A percentile compares a stretch with the other conserved stretches of the same genome.
Evolutionary conservation across 2,113 vertebrate species (phyloP).

Genomic region (Podarcis raffonei): DNA sequence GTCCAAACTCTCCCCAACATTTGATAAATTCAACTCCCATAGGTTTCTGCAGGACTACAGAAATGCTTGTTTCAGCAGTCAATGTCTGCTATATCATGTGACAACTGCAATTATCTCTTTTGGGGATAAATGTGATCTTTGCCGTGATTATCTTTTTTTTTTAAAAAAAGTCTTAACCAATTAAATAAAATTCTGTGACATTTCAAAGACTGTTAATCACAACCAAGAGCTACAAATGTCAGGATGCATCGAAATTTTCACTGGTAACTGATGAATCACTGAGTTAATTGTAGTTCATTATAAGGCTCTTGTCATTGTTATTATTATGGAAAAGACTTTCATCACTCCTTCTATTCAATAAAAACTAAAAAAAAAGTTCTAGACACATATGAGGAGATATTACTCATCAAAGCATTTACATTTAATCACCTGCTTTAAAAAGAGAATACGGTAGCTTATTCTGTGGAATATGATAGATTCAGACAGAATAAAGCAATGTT

Average conservation of each 20-base stretch:
- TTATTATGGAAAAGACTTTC: conserved; percentile 83
- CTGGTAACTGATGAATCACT: conserved; percentile 78
- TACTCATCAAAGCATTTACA: conserved; percentile 76
- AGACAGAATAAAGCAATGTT: conserved; percentile 45
- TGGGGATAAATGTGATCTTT: conserved; percentile 74
- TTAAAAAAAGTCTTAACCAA: conserved; percentile 72
- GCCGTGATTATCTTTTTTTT: conserved; percentile 77
- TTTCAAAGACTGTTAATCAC: conserved; percentile 84
- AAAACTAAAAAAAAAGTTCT: conserved; percentile 61
- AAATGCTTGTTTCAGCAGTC: conserved; percentile 61
- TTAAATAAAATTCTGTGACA: conserved; percentile 83
- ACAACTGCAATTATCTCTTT: conserved; percentile 78
- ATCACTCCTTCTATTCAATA: conserved; percentile 78
- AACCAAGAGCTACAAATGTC: conserved; percentile 81
- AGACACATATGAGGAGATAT: conserved; percentile 74
- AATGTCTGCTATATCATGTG: conserved; percentile 71
- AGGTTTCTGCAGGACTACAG: conserved; percentile 41
- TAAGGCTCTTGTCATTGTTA: conserved; percentile 80
- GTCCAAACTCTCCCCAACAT: conserved; percentile 54
- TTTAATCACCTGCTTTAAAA: conserved; percentile 75
- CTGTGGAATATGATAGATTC: conserved; percentile 43
- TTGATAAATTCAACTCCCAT: conserved; percentile 48
- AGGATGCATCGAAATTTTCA: conserved; percentile 76
- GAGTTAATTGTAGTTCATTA: conserved; percentile 84
- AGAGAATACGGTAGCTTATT: conserved; percentile 57